These are phyloP conservation scores for Gerris buenoi DNA, from an alignment of 1,140 invertebrate genomes.

Conservation along the genomic window DNA sequence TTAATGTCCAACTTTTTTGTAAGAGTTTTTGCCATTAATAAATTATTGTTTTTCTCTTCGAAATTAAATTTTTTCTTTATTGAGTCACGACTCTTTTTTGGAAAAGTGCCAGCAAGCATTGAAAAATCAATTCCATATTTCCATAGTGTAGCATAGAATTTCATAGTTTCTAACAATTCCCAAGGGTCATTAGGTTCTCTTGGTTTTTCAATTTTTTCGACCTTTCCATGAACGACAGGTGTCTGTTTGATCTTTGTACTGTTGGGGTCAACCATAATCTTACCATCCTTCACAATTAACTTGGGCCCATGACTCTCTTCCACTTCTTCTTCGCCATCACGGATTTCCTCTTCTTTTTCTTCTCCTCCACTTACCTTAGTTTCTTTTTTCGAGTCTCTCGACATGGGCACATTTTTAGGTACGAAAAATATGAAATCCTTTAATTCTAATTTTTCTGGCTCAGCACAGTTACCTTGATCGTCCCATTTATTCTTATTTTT, in stretches of 20 bases:
- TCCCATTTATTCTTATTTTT: background rate
- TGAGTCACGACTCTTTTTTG: background rate
- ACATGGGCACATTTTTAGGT: background rate
- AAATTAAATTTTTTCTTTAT: background rate
- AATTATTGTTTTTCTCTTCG: background rate
- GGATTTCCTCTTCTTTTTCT: background rate
- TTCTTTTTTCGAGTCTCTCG: background rate
- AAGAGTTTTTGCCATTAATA: background rate
- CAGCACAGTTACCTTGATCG: background rate
- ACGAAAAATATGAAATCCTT: background rate
- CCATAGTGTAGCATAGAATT: background rate
- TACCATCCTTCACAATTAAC: slow-evolving; percentile 1
- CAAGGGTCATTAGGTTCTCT: background rate
- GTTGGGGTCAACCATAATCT: background rate
- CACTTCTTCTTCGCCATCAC: background rate
- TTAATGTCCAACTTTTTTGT: background rate
- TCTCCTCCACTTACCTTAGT: background rate
- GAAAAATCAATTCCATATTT: slow-evolving; percentile 3
- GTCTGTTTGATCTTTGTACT: background rate
- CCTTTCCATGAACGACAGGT: background rate
- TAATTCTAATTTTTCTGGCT: background rate
- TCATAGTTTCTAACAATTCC: background rate
- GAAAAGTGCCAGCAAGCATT: background rate
- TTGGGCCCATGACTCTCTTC: background rate
- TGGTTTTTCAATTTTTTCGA: background rate